Percentiles rank a stretch among this genome's conserved stretches.
Conservation (phyloP, 2,113 vertebrate species). For the Caracal caracal region DNA sequence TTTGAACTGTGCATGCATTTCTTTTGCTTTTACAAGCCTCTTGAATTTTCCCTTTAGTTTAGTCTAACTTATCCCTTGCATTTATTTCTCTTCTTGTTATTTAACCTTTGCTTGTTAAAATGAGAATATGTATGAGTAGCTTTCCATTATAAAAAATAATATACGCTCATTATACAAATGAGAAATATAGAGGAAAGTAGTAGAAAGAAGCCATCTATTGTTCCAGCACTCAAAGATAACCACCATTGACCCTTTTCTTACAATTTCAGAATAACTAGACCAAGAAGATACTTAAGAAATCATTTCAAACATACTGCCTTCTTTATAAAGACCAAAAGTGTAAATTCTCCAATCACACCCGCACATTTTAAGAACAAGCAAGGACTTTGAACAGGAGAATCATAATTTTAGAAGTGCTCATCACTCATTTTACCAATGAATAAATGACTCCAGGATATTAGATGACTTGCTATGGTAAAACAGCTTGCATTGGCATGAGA, state of each 20-base stretch:
- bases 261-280: not conserved
- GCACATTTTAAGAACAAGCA: not conserved
- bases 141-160: not conserved
- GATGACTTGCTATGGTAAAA: not conserved
- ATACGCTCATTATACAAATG: not conserved
- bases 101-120: slow-evolving; percentile 5
- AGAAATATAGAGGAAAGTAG: not conserved
- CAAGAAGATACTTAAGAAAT: not conserved
- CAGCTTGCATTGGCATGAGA: not conserved
- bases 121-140: not conserved
- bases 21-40: not conserved
- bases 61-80: not conserved
- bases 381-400: not conserved
- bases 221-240: not conserved
- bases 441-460: not conserved
- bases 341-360: not conserved
- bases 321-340: not conserved
- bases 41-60: not conserved
- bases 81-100: not conserved
- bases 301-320: not conserved
- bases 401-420: not conserved
- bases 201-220: not conserved
- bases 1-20: not conserved
- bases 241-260: not conserved
- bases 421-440: not conserved